Evolutionary conservation across 2,888 invertebrate species (phyloP).

Genomic region (Clistopyga incitator): DNA sequence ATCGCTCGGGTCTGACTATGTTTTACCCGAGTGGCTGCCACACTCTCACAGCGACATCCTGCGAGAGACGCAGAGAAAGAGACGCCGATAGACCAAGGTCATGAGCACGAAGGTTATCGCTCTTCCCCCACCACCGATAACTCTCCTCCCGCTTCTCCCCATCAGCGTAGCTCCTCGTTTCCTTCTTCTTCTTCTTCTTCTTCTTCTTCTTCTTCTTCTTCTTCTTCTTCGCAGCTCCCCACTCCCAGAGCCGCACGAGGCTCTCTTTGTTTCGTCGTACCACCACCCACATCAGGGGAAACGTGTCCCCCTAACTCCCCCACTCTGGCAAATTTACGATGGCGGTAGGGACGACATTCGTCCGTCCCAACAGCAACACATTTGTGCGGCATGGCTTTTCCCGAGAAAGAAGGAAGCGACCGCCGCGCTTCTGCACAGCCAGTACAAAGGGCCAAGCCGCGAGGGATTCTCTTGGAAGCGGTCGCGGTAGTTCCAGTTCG

Average conservation of each 20-base stretch:
- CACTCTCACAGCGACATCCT: slow-evolving; percentile 62
- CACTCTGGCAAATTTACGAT: slow-evolving; percentile 67
- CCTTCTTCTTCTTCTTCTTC: slow-evolving; percentile 28
- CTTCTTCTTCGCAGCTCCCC: slow-evolving; percentile 52
- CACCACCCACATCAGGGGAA: slow-evolving; percentile 58
- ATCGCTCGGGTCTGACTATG: slow-evolving; percentile 74
- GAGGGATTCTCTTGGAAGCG: slow-evolving; percentile 56
- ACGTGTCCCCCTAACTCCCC: slow-evolving; percentile 11
- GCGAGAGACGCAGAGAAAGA: slow-evolving; percentile 57
- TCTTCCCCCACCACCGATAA: slow-evolving; percentile 69
- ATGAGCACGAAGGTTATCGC: slow-evolving; percentile 80
- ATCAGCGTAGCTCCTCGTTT: slow-evolving; percentile 36
- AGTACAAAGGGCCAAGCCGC: slow-evolving; percentile 59
- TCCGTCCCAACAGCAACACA: neutral
- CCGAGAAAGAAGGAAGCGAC: slow-evolving; percentile 52
- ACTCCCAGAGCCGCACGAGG: slow-evolving; percentile 40
- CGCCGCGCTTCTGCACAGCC: slow-evolving; percentile 32
- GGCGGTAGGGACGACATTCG: slow-evolving; percentile 55
- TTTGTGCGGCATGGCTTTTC: slow-evolving; percentile 38
- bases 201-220: slow-evolving; percentile 41
- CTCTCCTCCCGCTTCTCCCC: slow-evolving; percentile 50
- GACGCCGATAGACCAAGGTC: slow-evolving; percentile 78
- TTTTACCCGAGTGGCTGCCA: slow-evolving; percentile 72
- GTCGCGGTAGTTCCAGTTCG: neutral
- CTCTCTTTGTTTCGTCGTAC: slow-evolving; percentile 64